Evolutionary conservation across 2,888 invertebrate genomes (phyloP), one percentile per base, ranked within the genome.

Genomic region (Nymphalis urticae): DNA sequence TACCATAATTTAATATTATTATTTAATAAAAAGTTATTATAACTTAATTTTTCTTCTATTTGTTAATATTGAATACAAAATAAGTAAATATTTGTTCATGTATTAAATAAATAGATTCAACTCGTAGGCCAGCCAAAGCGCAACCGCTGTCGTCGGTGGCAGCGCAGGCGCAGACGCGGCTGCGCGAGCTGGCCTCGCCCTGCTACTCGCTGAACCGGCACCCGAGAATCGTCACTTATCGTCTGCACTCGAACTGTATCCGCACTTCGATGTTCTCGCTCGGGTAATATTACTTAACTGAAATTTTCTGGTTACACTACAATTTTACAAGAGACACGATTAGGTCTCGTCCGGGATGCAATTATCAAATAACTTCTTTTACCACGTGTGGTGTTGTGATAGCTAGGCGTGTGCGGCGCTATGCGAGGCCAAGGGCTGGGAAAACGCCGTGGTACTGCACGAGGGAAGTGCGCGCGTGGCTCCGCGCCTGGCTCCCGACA

Each of bases 371-470:
- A 42, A 3, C 13, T 42, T 13, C 13, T 13, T 42, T 42, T 13
- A 13, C 4, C 42, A 9, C 17, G 10, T 17, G 17, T n/a, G 9
- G 7, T 9, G 19, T 36, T 51, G 63, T 27, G 42, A 48, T 59
- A 51, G 36, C 48, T 79, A 86, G 85, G 88, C 84, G 24, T 82
- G 84, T 62, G 80, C 76, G 42, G 87, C 80, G 50, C 80, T 90
- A 71, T 81, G 82, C 71, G 74, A 65, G 66, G 87, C 81, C 36
- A 90, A 90, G 77, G 88, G 84, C n/a, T 90, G 91, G 91, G 60
- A 66, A 64, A 76, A 78, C 58, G 89, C 86, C n/a, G 90, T 86
- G 76, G 74, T 90, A 76, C 82, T 91, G 80, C 87, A 90, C 82
- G 86, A 80, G 73, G 87, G 83, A n/a, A 80, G 85, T 70, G 85